Evolutionary conservation across 2,797 vertebrate species (phyloP).

Genomic region (Neomorphus geoffroyi): DNA sequence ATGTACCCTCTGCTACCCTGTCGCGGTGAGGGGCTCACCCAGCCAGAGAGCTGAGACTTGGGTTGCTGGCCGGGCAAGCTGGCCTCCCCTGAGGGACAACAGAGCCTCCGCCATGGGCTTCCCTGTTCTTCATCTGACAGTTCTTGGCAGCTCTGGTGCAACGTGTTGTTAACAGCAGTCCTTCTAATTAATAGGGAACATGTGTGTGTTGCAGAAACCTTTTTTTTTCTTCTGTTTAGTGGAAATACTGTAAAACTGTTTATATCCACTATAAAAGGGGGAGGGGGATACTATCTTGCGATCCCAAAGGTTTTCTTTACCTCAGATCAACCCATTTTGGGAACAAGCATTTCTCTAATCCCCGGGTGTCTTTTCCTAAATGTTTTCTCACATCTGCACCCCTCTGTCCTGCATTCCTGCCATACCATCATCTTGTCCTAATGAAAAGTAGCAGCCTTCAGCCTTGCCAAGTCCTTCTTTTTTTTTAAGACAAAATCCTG

Average conservation of each 20-base stretch:
- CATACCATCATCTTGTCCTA: conserved; percentile 59
- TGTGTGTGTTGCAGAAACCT: conserved; percentile 67
- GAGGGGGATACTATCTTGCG: conserved; percentile 23
- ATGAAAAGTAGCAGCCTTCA: conserved; percentile 55
- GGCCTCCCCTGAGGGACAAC: background rate
- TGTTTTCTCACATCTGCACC: conserved; percentile 65
- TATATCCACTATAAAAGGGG: conserved; percentile 49
- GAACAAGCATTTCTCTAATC: conserved; percentile 56
- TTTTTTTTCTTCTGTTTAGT: conserved; percentile 4
- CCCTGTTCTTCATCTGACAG: conserved; percentile 68
- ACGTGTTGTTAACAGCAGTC: conserved; percentile 73
- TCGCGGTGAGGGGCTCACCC: background rate
- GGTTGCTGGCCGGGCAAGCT: background rate
- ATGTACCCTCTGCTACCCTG: background rate
- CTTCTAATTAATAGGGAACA: conserved; percentile 74
- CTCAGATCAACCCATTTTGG: conserved; percentile 67
- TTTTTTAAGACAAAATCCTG: conserved; percentile 20
- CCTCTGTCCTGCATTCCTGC: conserved; percentile 60
- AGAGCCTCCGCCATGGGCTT: conserved; percentile 52
- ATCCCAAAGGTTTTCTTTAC: conserved; percentile 70
- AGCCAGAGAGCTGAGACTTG: background rate
- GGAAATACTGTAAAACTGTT: conserved; percentile 65
- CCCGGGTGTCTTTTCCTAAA: conserved; percentile 52
- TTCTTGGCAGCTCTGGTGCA: conserved; percentile 68
- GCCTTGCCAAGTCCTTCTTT: background rate